Evolutionary conservation across 1,140 invertebrate genomes (phyloP), one percentile per base, ranked within the genome.

Genomic region (Babylonia areolata): DNA sequence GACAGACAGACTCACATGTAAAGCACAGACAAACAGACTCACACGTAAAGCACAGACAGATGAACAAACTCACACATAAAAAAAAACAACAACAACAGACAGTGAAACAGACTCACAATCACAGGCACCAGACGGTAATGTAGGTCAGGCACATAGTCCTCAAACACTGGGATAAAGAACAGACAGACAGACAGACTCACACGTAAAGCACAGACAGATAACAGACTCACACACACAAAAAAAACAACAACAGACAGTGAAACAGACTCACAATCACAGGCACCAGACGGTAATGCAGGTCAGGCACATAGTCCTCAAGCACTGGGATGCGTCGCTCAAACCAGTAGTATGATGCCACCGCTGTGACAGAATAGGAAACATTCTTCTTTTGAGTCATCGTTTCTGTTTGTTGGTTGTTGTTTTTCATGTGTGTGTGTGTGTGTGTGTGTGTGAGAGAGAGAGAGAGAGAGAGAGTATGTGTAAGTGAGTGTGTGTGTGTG

Each of bases 1-100:
- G 99, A 79, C 97, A 95, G n/a, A 96, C 96, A 39, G 97, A 96
- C 51, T 99, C 97, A n/a, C n/a, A n/a, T n/a, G n/a, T n/a, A n/a
- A n/a, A n/a, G n/a, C n/a, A n/a, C 35, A 77, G 12, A 54, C 42
- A 46, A 3, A 78, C 75, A 78, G 5, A 39, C 28, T 9, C 28
- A 78, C 75, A 78, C 28, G 33, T 5, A n/a, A 5, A 78, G n/a
- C n/a, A n/a, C 75, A 78, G 5, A 78, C 75, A 78, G n/a, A n/a
- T n/a, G n/a, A n/a, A n/a, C n/a, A n/a, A 39, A 79, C 77, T 6
- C 9, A 11, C 9, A 64, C 15, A 28, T 1, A 64, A 23, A 64
- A 64, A 64, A 64, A 64, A 64, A 64, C 0, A 64, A 64, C 15
- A 64, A 0, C 28, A 11, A 64, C 5, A 23, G 6, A 64, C 15